These are phyloP conservation scores for Zosterops hypoxanthus DNA, from an alignment of 2,113 vertebrate genomes.

Conservation along the genomic window DNA sequence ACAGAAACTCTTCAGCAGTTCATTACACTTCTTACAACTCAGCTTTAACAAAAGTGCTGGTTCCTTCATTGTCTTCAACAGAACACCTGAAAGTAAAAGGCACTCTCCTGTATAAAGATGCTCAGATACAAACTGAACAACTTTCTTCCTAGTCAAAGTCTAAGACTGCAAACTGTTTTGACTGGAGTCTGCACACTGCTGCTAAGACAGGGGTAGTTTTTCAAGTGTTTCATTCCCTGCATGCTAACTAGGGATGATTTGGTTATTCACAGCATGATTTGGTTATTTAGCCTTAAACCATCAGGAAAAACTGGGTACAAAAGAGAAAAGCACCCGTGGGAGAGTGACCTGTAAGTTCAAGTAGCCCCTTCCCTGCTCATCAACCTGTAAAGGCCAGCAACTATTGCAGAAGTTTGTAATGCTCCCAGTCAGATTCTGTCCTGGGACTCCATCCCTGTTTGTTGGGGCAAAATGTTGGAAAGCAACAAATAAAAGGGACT, in stretches of 20 bases:
- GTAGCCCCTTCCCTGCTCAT: constrained; percentile 14
- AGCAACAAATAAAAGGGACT: constrained; percentile 21
- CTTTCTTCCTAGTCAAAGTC: not conserved
- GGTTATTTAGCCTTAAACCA: constrained; percentile 12
- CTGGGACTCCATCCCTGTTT: not conserved
- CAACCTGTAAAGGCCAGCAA: not conserved
- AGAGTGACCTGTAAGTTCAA: constrained; percentile 16
- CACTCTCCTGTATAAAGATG: not conserved
- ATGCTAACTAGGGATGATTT: constrained; percentile 20
- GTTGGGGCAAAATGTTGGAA: not conserved
- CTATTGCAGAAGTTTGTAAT: not conserved
- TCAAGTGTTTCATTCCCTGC: not conserved
- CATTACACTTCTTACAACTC: not conserved
- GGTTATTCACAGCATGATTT: constrained; percentile 36
- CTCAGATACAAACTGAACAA: not conserved
- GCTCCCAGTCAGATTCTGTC: not conserved
- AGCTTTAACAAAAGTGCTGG: not conserved
- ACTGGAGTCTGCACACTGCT: not conserved
- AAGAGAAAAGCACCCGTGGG: not conserved
- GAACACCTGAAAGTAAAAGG: not conserved
- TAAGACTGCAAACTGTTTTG: not conserved
- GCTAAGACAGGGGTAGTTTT: not conserved
- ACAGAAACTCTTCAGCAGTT: not conserved
- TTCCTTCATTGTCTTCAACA: not conserved
- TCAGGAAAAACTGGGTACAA: constrained; percentile 22